Percentiles rank a stretch among this genome's conserved stretches.
Conservation (phyloP, 1,140 invertebrate species). For the Sipha flava region DNA sequence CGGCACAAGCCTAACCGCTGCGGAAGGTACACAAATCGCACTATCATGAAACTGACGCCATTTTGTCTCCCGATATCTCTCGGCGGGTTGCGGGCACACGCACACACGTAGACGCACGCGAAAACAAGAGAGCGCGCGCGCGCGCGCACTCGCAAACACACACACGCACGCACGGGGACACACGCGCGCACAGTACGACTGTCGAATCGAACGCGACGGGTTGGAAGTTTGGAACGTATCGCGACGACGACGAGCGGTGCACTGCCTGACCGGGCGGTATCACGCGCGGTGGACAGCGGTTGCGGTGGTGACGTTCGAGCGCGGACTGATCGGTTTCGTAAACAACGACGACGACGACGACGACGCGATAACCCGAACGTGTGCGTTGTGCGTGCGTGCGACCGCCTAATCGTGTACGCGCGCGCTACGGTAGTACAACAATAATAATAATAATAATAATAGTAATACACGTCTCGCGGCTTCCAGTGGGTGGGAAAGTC, state of each 20-base stretch:
- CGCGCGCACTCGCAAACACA: neutral
- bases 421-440: too few relatives aligned
- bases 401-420: neutral
- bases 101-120: neutral
- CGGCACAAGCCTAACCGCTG: too few relatives aligned
- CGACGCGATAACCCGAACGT: neutral
- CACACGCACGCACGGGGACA: neutral
- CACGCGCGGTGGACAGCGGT: neutral
- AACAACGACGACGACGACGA: neutral
- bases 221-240: too few relatives aligned
- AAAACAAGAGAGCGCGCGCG: too few relatives aligned
- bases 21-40: neutral
- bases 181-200: too few relatives aligned
- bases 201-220: too few relatives aligned
- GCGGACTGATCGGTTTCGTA: neutral
- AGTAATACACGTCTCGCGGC: neutral
- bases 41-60: conserved; percentile 19
- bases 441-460: too few relatives aligned
- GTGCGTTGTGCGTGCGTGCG: neutral
- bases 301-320: neutral
- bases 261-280: neutral
- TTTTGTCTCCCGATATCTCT: conserved; percentile 27
- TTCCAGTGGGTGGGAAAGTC: neutral
- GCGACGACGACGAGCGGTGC: neutral
- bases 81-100: neutral